A percentile compares a stretch with the other conserved stretches of the same genome.
These are phyloP conservation scores for Calameuta idolon DNA, from an alignment of 2,888 invertebrate genomes.

Conservation along the genomic window DNA sequence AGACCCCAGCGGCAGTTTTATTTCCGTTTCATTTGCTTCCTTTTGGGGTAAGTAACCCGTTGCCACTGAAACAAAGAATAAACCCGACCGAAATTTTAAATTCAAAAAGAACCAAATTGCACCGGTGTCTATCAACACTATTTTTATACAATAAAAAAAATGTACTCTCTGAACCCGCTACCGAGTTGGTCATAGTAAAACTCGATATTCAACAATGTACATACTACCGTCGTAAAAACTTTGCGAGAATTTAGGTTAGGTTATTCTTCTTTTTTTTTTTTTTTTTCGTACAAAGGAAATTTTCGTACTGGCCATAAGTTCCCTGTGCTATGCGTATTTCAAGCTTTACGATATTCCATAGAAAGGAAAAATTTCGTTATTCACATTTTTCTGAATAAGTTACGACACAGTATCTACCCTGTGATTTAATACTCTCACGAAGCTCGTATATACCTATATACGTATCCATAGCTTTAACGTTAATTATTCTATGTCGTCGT, in stretches of 20 bases:
- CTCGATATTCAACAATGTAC: background rate
- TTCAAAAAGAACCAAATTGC: background rate
- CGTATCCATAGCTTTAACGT: background rate
- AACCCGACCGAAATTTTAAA: background rate
- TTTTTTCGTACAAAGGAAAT: background rate
- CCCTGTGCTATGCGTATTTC: background rate
- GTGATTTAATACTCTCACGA: background rate
- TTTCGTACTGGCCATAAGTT: background rate
- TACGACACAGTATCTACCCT: background rate
- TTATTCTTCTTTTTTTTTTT: too few relatives aligned
- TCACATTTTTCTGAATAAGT: background rate
- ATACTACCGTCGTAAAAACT: background rate
- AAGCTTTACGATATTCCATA: background rate
- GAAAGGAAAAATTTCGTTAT: background rate
- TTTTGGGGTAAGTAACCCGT: slow-evolving; percentile 12
- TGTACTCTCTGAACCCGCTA: background rate
- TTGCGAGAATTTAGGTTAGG: background rate
- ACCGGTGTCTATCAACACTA: background rate
- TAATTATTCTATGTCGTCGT: background rate
- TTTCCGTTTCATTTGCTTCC: background rate
- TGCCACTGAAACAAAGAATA: background rate
- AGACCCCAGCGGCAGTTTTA: slow-evolving; percentile 19
- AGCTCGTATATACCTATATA: background rate
- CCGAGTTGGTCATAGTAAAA: background rate
- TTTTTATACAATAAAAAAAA: background rate